Evolutionary conservation across 2,888 invertebrate genomes (phyloP).

Genomic region (Rosalia funebris): DNA sequence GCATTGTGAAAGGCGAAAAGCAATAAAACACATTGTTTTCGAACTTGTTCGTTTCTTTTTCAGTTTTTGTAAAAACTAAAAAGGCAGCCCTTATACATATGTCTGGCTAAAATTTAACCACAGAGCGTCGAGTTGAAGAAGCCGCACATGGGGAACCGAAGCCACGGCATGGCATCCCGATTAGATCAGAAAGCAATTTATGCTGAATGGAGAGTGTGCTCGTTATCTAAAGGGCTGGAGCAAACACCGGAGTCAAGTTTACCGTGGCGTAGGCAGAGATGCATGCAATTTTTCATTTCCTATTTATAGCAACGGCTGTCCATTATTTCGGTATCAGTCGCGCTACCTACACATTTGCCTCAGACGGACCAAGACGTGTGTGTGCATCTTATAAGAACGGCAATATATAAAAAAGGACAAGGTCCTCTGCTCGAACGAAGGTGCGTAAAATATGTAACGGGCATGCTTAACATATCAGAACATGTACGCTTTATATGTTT

Average conservation of each 20-base stretch:
- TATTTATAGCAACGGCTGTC: constrained; percentile 35
- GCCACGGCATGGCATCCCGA: constrained; percentile 3
- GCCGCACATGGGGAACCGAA: constrained; percentile 12
- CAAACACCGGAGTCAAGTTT: constrained; percentile 13
- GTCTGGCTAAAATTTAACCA: no score
- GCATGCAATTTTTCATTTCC: constrained; percentile 24
- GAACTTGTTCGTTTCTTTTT: no score
- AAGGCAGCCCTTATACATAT: no score
- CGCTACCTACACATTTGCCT: constrained; percentile 38
- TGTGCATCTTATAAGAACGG: constrained; percentile 7
- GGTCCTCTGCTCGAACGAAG: neutral
- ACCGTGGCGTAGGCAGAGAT: constrained; percentile 22
- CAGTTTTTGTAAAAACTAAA: no score
- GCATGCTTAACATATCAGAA: constrained; percentile 4
- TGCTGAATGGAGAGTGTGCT: constrained; percentile 16
- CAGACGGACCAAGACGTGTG: constrained; percentile 10
- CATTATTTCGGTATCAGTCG: constrained; percentile 36
- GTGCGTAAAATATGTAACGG: neutral
- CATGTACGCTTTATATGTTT: constrained; percentile 4
- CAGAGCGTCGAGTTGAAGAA: constrained; percentile 3
- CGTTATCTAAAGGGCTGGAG: constrained; percentile 23
- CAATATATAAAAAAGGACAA: constrained; percentile 14
- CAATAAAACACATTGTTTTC: no score
- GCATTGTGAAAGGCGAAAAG: no score
- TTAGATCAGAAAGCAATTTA: constrained; percentile 21